Conservation (phyloP, 2,888 invertebrate genomes). For the Zelleria hepariella region DNA sequence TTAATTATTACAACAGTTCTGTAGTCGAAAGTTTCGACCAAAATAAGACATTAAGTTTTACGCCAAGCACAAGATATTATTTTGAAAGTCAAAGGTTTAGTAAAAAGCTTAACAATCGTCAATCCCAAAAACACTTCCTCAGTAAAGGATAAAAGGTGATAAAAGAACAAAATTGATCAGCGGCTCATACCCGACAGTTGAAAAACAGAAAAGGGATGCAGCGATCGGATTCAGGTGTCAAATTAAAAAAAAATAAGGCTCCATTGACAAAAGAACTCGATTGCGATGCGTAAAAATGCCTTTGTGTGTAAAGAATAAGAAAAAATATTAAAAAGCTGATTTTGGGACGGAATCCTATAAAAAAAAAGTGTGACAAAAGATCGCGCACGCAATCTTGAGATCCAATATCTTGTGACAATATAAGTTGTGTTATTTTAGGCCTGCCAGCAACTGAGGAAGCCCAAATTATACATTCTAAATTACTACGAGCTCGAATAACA, state of each 20-base stretch:
- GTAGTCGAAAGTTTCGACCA: background rate
- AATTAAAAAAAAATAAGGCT: slow-evolving; percentile 37
- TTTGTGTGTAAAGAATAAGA: slow-evolving; percentile 20
- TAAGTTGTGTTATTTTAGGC: slow-evolving; percentile 61
- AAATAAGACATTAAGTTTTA: background rate
- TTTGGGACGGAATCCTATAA: slow-evolving; percentile 25
- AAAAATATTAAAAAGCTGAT: slow-evolving; percentile 10
- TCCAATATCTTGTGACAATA: slow-evolving; percentile 50
- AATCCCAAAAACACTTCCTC: background rate
- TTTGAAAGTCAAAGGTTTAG: background rate
- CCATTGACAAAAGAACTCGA: slow-evolving; percentile 50
- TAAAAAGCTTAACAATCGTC: background rate
- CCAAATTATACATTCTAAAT: slow-evolving; percentile 7
- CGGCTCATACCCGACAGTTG: slow-evolving; percentile 26
- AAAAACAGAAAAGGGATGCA: slow-evolving; percentile 34
- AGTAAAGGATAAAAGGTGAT: slow-evolving; percentile 22
- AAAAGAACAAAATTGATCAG: slow-evolving; percentile 52
- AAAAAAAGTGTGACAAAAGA: slow-evolving; percentile 45
- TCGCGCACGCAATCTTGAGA: slow-evolving; percentile 54
- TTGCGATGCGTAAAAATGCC: slow-evolving; percentile 55
- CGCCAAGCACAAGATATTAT: background rate
- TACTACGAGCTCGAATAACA: background rate
- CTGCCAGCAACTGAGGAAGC: slow-evolving; percentile 15
- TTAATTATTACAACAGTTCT: background rate
- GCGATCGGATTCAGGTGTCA: slow-evolving; percentile 59